These are phyloP conservation scores for Lates japonicus DNA, from an alignment of 2,797 vertebrate species.

Conservation along the genomic window DNA sequence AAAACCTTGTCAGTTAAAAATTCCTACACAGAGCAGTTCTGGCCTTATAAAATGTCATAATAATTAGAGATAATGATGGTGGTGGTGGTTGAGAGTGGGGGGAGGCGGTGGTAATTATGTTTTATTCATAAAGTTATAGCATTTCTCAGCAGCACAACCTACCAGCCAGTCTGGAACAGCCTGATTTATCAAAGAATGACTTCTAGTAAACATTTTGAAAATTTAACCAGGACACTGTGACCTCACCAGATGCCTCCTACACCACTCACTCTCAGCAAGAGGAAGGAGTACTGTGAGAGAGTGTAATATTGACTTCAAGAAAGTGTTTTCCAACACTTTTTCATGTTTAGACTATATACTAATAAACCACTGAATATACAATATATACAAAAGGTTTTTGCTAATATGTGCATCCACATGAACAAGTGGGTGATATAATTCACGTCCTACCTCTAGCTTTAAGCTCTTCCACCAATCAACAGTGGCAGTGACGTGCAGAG, in stretches of 20 bases:
- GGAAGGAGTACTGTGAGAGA: neutral
- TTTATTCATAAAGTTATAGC: conserved; percentile 54
- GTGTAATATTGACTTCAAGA: neutral
- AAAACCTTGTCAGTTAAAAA: neutral
- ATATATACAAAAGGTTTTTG: no score
- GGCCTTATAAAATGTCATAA: conserved; percentile 13
- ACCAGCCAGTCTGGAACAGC: neutral
- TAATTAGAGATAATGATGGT: conserved; percentile 44
- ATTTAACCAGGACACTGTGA: neutral
- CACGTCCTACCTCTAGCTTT: neutral
- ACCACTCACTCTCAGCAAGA: no score
- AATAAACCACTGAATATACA: no score
- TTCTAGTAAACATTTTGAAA: neutral
- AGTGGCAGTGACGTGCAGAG: no score
- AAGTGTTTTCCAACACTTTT: neutral
- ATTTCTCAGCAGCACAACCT: conserved; percentile 6
- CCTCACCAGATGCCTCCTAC: neutral
- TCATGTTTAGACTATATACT: no score
- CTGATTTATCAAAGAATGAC: neutral
- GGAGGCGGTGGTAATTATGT: no score
- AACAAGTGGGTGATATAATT: neutral
- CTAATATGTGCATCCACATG: no score
- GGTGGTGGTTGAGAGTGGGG: neutral
- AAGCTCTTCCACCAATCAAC: neutral
- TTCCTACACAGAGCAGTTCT: neutral